Evolutionary conservation across 1,140 invertebrate genomes (phyloP).

Genomic region (Stenopsyche tienmushanensis): DNA sequence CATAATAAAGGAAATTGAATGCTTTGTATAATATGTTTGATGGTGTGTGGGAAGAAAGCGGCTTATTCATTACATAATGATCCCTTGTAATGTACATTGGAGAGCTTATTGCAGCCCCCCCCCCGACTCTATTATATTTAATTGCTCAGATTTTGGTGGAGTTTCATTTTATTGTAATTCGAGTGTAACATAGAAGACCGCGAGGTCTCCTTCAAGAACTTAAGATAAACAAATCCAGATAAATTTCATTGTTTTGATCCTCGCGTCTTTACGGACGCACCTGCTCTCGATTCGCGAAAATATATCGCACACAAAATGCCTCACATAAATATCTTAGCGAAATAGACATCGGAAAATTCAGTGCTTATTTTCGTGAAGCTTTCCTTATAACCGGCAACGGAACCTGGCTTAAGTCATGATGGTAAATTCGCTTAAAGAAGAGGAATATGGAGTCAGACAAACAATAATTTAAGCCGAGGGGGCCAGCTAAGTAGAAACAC

Average conservation of each 20-base stretch:
- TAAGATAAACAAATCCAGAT: constrained; percentile 37
- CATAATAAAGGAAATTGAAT: too few relatives aligned
- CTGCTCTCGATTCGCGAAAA: constrained; percentile 30
- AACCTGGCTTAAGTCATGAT: constrained; percentile 11
- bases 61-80: too few relatives aligned
- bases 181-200: neutral
- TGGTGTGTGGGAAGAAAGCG: too few relatives aligned
- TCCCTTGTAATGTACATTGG: too few relatives aligned
- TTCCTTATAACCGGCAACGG: constrained; percentile 8
- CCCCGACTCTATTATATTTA: neutral
- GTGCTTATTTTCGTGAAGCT: constrained; percentile 22
- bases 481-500: constrained; percentile 13
- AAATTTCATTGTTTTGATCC: constrained; percentile 41
- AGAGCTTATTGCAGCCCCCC: too few relatives aligned
- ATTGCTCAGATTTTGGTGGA: neutral
- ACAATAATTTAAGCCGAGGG: constrained; percentile 13
- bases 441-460: constrained; percentile 19
- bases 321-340: constrained; percentile 25
- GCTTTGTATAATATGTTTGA: too few relatives aligned
- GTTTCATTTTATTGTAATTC: neutral
- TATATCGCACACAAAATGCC: constrained; percentile 21
- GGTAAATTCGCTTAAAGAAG: constrained; percentile 19
- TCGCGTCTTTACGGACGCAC: constrained; percentile 28
- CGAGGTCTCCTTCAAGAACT: constrained; percentile 20
- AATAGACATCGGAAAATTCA: constrained; percentile 31